phyloP scores from a whole-genome alignment of 1,140 invertebrate species.

The Diplogasteroides magnus region DNA sequence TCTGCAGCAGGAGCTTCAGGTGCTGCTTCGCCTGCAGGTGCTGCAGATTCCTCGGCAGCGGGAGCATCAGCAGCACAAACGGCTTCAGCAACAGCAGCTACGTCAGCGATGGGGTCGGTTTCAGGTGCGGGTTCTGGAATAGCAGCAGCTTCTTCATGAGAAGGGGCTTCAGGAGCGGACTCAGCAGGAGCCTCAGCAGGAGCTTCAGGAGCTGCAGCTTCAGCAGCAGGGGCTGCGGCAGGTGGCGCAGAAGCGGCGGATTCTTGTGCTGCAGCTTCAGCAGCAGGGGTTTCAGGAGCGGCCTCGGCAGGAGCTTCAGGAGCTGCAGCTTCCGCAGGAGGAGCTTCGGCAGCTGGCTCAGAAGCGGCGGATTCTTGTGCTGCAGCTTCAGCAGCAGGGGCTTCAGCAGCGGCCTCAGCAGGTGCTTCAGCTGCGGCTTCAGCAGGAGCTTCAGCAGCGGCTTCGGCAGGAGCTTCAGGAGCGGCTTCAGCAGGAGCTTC shows the following conservation, averaged over 20 bases:
- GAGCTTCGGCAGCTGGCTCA: too few relatives aligned
- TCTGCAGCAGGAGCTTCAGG: neutral
- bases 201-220: neutral
- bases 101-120: neutral
- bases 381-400: too few relatives aligned
- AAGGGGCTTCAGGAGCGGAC: neutral
- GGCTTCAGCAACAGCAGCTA: neutral
- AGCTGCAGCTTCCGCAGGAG: too few relatives aligned
- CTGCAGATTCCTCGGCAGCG: neutral
- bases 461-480: too few relatives aligned
- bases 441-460: too few relatives aligned
- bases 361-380: too few relatives aligned
- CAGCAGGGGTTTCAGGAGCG: neutral
- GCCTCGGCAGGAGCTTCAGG: neutral
- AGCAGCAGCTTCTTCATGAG: neutral
- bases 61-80: neutral
- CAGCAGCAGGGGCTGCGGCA: neutral
- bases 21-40: neutral
- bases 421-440: too few relatives aligned
- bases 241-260: neutral
- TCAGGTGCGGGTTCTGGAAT: too few relatives aligned
- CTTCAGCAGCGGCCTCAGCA: too few relatives aligned
- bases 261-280: neutral
- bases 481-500: neutral
- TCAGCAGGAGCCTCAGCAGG: neutral